These are phyloP conservation scores for Microtus montanus DNA, from an alignment of 2,113 vertebrate species.

Conservation along the genomic window DNA sequence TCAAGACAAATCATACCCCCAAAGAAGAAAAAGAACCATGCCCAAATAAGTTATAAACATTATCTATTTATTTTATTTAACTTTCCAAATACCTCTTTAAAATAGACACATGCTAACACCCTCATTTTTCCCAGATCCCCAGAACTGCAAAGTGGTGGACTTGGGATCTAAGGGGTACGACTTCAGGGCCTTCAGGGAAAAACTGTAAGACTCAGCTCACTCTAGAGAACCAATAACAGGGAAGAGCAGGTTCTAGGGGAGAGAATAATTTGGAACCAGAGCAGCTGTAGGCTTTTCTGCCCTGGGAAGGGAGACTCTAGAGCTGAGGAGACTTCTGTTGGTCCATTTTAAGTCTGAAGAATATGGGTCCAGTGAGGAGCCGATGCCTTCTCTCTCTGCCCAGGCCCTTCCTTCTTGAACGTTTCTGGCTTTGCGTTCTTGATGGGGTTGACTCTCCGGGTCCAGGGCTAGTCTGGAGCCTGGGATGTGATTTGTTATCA, in stretches of 20 bases:
- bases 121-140: background rate
- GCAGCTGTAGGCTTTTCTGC: background rate
- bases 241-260: background rate
- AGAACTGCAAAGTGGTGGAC: background rate
- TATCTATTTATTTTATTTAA: conserved; percentile 23
- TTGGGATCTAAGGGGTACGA: background rate
- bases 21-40: background rate
- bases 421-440: conserved; percentile 44
- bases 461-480: conserved; percentile 39
- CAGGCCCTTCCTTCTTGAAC: background rate
- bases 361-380: background rate
- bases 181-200: background rate
- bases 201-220: background rate
- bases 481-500: conserved; percentile 50
- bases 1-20: background rate
- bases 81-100: conserved; percentile 30
- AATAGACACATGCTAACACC: background rate
- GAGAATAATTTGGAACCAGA: background rate
- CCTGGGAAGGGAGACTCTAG: background rate
- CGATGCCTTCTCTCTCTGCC: too few species aligned
- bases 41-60: conserved; percentile 25
- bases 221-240: background rate
- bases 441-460: conserved; percentile 39
- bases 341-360: background rate
- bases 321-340: background rate